Evolutionary conservation across 2,888 invertebrate species (phyloP), one percentile per base, ranked within the genome.

Genomic region (Heliothis peltigera): DNA sequence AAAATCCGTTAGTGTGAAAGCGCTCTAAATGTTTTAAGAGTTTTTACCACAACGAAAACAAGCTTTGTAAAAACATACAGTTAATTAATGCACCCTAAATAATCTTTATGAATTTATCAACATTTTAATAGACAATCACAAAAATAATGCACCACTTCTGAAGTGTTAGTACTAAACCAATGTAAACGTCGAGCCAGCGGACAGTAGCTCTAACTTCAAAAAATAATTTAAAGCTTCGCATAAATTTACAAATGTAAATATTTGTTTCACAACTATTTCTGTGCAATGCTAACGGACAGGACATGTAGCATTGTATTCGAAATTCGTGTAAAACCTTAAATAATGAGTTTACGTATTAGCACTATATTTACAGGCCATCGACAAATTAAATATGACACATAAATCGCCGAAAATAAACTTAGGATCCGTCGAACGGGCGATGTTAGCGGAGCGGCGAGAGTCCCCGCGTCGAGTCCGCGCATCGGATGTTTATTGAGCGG

Each of bases 181-280:
- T 88, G 85, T 88, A 89, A 88, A 91, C 80, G 84, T 84, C 66
- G 82, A 86, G 87, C 84, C 72, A 80, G 77, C 75, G 51, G 69
- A 80, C 71, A 65, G 74, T 77, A 81, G 76, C 75, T 77, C 80
- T 78, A 88, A 87, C 84, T 81, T 89, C 84, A 83, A 92, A 91
- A 90, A 94, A 94, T 92, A 93, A 93, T 93, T 94, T 95, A 94
- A 94, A 93, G 93, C 93, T 93, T 92, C 88, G 90, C 88, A 89
- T 84, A 84, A 83, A 87, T 85, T 87, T 87, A 89, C 90, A 87
- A 89, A 87, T 61, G 70, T 70, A 89, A 88, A 87, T 86, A 86
- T 84, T 85, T 75, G 76, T 73, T 74, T 77, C 77, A 77, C 66
- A 79, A 77, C 75, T 72, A 68, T 53, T 65, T 58, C 52, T 65